Evolutionary conservation across 2,888 invertebrate species (phyloP).

Genomic region (Catonia carolina): DNA sequence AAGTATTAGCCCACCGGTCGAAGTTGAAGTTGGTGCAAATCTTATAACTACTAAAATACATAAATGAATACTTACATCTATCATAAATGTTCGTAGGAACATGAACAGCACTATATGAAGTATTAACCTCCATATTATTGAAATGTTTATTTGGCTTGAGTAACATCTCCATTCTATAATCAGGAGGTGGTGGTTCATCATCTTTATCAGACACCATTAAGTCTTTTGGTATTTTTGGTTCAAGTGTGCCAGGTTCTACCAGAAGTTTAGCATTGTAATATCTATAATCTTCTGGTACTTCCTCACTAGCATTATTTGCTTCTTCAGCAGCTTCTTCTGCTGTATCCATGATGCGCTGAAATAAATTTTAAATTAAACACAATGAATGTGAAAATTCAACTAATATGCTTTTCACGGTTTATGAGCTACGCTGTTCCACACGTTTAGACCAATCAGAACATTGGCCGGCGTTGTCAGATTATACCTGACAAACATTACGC

Average conservation of each 20-base stretch:
- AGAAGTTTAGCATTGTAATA: constrained; percentile 63
- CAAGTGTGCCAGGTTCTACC: constrained; percentile 45
- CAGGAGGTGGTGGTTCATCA: constrained; percentile 3
- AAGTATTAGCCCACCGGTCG: too few species aligned
- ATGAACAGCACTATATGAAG: constrained; percentile 80
- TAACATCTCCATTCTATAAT: constrained; percentile 54
- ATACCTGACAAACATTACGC: too few species aligned
- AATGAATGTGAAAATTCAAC: neutral
- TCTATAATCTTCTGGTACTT: constrained; percentile 36
- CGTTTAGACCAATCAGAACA: too few species aligned
- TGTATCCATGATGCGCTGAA: constrained; percentile 75
- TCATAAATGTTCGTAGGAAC: constrained; percentile 95
- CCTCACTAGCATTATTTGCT: constrained; percentile 39
- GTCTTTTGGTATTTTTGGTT: constrained; percentile 28
- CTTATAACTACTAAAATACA: too few species aligned
- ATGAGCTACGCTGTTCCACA: too few species aligned
- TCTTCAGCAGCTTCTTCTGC: constrained; percentile 75
- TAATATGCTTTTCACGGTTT: too few species aligned
- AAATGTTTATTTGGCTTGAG: constrained; percentile 67
- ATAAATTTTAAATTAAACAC: constrained; percentile 4
- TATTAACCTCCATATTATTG: constrained; percentile 68
- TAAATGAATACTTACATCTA: constrained; percentile 53
- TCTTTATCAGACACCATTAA: constrained; percentile 18
- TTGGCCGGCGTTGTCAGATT: too few species aligned
- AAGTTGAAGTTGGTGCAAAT: too few species aligned